Percentiles rank a stretch among this genome's conserved stretches.
Evolutionary conservation across 2,113 vertebrate species (phyloP).

Genomic region (Apistogramma diplotaenia): DNA sequence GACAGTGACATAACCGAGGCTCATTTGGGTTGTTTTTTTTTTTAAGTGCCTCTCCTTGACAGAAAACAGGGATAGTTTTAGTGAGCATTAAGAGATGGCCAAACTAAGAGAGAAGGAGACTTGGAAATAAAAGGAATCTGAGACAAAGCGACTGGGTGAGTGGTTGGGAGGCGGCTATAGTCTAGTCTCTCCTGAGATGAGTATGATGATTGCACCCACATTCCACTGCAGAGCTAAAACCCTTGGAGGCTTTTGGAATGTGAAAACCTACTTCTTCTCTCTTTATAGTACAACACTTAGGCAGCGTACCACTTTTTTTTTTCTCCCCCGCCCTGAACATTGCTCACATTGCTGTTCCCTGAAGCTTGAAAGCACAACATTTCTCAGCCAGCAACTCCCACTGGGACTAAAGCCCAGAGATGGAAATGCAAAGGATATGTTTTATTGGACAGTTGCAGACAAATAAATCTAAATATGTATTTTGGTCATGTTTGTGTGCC

Average conservation of each 20-base stretch:
- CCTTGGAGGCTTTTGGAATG: conserved; percentile 71
- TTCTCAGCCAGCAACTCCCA: conserved; percentile 78
- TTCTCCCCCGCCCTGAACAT: conserved; percentile 64
- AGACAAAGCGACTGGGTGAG: conserved; percentile 61
- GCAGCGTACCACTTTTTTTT: conserved; percentile 58
- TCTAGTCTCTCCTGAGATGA: conserved; percentile 63
- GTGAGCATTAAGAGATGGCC: conserved; percentile 11
- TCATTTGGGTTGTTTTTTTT: conserved; percentile 26
- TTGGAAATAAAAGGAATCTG: conserved; percentile 33
- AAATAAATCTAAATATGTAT: conserved; percentile 85
- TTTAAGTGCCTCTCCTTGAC: conserved; percentile 29
- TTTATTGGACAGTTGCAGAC: conserved; percentile 81
- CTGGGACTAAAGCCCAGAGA: conserved; percentile 73
- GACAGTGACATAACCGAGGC: conserved; percentile 42
- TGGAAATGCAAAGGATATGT: conserved; percentile 76
- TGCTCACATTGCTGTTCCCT: conserved; percentile 77
- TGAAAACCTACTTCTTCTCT: conserved; percentile 70
- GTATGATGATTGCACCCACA: conserved; percentile 70
- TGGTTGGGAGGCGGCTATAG: conserved; percentile 25
- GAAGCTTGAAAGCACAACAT: conserved; percentile 79
- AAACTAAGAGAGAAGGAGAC: conserved; percentile 21
- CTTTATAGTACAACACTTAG: conserved; percentile 75
- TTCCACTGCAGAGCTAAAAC: conserved; percentile 60
- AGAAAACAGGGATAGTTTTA: conserved; percentile 34
- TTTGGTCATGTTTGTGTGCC: conserved; percentile 76